Conservation (phyloP, 2,113 vertebrate genomes). For the Natator depressus region DNA sequence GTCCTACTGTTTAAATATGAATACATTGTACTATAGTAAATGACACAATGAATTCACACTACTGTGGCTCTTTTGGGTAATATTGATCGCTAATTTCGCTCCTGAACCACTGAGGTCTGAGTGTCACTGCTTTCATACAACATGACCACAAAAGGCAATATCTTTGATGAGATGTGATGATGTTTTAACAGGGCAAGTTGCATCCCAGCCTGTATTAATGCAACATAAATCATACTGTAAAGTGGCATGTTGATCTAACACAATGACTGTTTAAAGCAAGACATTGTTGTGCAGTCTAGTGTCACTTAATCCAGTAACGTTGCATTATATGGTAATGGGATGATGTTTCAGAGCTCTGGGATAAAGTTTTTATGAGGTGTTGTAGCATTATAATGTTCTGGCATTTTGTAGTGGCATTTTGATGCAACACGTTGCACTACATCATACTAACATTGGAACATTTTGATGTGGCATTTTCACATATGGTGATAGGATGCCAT, state of each 20-base stretch:
- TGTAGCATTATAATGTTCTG: accelerated
- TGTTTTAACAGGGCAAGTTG: too few species aligned
- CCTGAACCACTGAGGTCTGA: too few species aligned
- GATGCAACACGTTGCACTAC: accelerated
- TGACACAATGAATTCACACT: not conserved
- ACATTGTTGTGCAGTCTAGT: accelerated
- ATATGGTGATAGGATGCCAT: accelerated
- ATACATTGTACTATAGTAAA: not conserved
- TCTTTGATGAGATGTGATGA: too few species aligned
- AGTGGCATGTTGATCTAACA: not conserved
- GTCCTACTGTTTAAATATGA: not conserved
- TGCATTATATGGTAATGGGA: not conserved
- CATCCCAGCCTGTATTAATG: too few species aligned
- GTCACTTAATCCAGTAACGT: not conserved
- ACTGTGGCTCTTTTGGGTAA: not conserved
- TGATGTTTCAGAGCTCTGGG: not conserved
- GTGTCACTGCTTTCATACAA: too few species aligned
- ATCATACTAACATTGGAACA: too few species aligned
- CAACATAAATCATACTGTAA: too few species aligned
- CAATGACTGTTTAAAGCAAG: accelerated
- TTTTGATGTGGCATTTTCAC: not conserved
- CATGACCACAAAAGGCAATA: too few species aligned
- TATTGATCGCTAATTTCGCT: too few species aligned
- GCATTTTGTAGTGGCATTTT: not conserved
- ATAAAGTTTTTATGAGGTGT: not conserved